Evolutionary conservation across 1,140 invertebrate species (phyloP), one percentile per base, ranked within the genome.

Genomic region (Cylas formicarius): DNA sequence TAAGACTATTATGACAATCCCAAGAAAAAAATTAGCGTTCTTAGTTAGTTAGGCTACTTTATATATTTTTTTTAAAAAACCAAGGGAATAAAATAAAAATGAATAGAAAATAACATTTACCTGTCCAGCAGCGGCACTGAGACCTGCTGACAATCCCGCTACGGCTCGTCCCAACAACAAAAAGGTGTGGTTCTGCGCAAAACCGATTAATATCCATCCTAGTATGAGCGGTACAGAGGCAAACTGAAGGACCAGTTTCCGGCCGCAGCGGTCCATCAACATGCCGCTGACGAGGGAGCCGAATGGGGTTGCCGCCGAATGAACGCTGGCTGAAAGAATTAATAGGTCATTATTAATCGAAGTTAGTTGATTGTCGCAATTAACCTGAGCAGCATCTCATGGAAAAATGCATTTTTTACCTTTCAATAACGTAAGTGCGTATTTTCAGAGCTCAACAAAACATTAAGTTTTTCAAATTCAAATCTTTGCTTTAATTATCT

Each of bases 251-350:
- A 80, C 81, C 2, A 69, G 61, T 44, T 77, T 75, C 17, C 82
- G 63, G 0, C 82, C 82, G 21, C 82, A 70, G 35, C 63, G 56
- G 56, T 85, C 82, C 78, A 83, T 83, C 48, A 84, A 63, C 35
- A 81, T 79, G 0, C 81, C 82, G 39, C 81, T 81, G 4, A 81
- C 22, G 1, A 85, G 66, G 45, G 81, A 82, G 1, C 82, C 81
- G 9, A 84, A 71, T 1, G 81, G 81, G 0, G 82, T 84, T 0
- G 80, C 77, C 8, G 80, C 78, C 0, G 81, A 73, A 29, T 80
- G 80, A 48, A 82, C 72, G 62, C 80, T 83, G 1, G 81, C 82
- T 85, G 69, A 0, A 71, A 71, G 34, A 35, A 35, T 20, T 4
- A 17, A 42, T 18, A 14, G 40, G 9, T 7, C 33, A 31, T 29